phyloP scores from a whole-genome alignment of 1,140 invertebrate genomes.

The Philotrypesis tridentata region DNA sequence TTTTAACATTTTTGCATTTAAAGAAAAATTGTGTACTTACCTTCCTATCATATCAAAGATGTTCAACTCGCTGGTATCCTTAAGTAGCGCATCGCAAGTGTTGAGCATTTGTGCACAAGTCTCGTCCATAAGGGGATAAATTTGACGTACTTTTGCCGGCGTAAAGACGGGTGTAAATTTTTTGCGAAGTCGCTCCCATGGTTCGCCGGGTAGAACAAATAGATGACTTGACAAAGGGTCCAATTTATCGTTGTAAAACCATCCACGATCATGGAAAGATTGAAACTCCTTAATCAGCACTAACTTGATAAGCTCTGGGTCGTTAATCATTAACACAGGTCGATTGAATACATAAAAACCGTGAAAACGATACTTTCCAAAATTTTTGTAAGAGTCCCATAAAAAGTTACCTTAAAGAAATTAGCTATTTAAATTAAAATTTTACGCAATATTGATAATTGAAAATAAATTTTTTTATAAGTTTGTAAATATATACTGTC shows the following conservation, averaged over 20 bases:
- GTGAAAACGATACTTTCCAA: constrained; percentile 47
- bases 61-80: not conserved
- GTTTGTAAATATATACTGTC: too few species aligned
- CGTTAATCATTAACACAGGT: constrained; percentile 69
- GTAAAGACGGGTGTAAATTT: constrained; percentile 76
- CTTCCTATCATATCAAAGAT: constrained; percentile 17
- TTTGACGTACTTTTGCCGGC: constrained; percentile 74
- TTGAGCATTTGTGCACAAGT: constrained; percentile 65
- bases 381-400: constrained; percentile 39
- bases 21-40: not conserved
- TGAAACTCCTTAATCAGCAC: constrained; percentile 72
- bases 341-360: constrained; percentile 72
- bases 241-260: constrained; percentile 67
- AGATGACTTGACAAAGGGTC: constrained; percentile 74
- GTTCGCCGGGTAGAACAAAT: constrained; percentile 65
- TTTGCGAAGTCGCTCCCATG: constrained; percentile 72
- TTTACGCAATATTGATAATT: too few species aligned
- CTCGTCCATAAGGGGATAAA: constrained; percentile 71
- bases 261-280: constrained; percentile 68
- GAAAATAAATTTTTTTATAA: too few species aligned
- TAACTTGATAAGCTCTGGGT: constrained; percentile 71
- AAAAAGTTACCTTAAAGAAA: too few species aligned
- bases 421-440: too few species aligned
- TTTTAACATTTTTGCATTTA: too few species aligned
- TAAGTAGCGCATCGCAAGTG: not conserved